These are phyloP conservation scores for Pyrocoelia pectoralis DNA, from an alignment of 2,888 invertebrate species.

Conservation along the genomic window DNA sequence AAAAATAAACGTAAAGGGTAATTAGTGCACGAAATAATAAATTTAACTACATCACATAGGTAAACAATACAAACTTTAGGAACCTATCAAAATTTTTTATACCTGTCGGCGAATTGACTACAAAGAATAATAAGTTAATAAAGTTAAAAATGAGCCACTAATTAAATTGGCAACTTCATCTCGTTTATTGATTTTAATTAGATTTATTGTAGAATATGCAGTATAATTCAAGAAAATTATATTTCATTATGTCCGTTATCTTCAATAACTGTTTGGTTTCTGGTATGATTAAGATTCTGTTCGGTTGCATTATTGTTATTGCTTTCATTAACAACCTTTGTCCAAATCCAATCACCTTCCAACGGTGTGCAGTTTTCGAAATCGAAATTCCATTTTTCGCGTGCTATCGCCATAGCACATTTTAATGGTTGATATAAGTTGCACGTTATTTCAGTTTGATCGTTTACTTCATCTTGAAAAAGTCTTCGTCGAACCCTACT, in stretches of 20 bases:
- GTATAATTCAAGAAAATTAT: conserved; percentile 3
- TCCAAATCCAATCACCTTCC: conserved; percentile 63
- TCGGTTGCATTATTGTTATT: not conserved
- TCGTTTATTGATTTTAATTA: not conserved
- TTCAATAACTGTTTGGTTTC: not conserved
- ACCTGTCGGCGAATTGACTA: not conserved
- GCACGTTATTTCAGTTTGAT: conserved; percentile 44
- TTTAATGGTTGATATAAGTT: not conserved
- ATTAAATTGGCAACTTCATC: not conserved
- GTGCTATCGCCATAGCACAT: conserved; percentile 48
- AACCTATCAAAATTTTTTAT: not conserved
- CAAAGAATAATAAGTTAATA: not conserved
- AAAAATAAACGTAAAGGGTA: not conserved
- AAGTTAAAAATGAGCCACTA: not conserved
- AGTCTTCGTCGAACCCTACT: conserved; percentile 43
- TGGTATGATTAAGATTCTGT: not conserved
- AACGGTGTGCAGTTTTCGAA: conserved; percentile 61
- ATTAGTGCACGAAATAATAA: not conserved
- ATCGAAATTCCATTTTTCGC: conserved; percentile 65
- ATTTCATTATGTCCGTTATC: not conserved
- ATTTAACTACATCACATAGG: not conserved
- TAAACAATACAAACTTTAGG: not conserved
- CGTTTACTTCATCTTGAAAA: conserved; percentile 53
- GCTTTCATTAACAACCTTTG: conserved; percentile 30
- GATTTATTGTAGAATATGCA: not conserved